Evolutionary conservation across 1,140 invertebrate genomes (phyloP).

Genomic region (Camponotus pennsylvanicus): DNA sequence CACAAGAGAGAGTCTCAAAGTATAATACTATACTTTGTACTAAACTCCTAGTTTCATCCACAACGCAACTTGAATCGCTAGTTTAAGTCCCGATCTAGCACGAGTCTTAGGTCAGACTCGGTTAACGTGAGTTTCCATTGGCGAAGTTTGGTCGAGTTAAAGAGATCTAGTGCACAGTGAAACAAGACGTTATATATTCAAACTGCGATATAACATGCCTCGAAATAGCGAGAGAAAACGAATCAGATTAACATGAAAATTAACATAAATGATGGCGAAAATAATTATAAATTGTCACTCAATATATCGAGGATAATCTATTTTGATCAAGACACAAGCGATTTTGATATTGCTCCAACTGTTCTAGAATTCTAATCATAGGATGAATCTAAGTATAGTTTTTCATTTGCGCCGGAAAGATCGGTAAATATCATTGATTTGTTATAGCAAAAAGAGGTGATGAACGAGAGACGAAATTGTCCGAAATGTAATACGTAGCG

Average conservation of each 20-base stretch:
- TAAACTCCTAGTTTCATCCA: background rate
- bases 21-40: constrained; percentile 16
- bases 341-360: background rate
- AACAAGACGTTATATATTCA: constrained; percentile 43
- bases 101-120: constrained; percentile 52
- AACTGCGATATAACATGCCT: background rate
- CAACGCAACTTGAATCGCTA: constrained; percentile 48
- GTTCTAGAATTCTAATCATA: background rate
- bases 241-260: background rate
- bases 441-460: background rate
- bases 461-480: background rate
- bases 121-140: constrained; percentile 53
- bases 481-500: background rate
- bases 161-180: constrained; percentile 33
- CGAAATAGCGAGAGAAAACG: constrained; percentile 6
- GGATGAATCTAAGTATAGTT: background rate
- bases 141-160: constrained; percentile 53
- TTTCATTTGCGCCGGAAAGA: background rate
- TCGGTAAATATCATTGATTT: background rate
- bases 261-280: background rate
- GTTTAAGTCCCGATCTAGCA: constrained; percentile 43
- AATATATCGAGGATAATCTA: background rate
- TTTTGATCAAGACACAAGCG: background rate
- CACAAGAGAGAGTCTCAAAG: background rate
- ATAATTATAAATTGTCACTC: background rate